Percentiles rank a stretch among this genome's conserved stretches.
Evolutionary conservation across 2,113 vertebrate genomes (phyloP).

Genomic region (Pelvicachromis taeniatus): DNA sequence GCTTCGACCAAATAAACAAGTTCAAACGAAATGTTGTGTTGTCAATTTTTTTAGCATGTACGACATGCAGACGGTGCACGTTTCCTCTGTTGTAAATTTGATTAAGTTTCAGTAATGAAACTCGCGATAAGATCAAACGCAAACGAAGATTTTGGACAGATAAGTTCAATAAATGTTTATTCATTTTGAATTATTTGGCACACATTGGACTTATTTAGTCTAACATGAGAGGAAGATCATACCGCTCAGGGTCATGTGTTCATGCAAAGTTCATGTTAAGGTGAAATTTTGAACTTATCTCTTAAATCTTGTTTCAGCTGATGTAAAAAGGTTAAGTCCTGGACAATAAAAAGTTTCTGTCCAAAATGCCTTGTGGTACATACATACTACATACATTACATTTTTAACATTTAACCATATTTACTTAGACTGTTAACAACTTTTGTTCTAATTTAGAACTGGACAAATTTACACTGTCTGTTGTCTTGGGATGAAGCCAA

Average conservation of each 20-base stretch:
- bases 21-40: background rate
- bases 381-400: constrained; percentile 25
- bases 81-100: constrained; percentile 38
- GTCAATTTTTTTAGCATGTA: background rate
- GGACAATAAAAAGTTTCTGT: constrained; percentile 39
- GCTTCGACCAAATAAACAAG: background rate
- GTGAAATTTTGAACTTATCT: constrained; percentile 74
- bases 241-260: constrained; percentile 56
- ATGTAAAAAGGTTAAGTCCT: constrained; percentile 58
- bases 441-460: constrained; percentile 35
- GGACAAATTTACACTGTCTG: constrained; percentile 19
- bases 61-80: background rate
- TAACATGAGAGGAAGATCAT: constrained; percentile 51
- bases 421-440: constrained; percentile 41
- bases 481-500: constrained; percentile 48
- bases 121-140: constrained; percentile 70
- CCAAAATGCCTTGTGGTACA: constrained; percentile 22
- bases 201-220: constrained; percentile 68
- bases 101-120: constrained; percentile 65
- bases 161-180: constrained; percentile 65
- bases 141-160: constrained; percentile 60
- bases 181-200: constrained; percentile 49
- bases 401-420: constrained; percentile 45
- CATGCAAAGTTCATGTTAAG: constrained; percentile 68
- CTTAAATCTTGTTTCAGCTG: constrained; percentile 64